Conservation (phyloP, 2,888 invertebrate genomes). For the Agriopis leucophaearia region DNA sequence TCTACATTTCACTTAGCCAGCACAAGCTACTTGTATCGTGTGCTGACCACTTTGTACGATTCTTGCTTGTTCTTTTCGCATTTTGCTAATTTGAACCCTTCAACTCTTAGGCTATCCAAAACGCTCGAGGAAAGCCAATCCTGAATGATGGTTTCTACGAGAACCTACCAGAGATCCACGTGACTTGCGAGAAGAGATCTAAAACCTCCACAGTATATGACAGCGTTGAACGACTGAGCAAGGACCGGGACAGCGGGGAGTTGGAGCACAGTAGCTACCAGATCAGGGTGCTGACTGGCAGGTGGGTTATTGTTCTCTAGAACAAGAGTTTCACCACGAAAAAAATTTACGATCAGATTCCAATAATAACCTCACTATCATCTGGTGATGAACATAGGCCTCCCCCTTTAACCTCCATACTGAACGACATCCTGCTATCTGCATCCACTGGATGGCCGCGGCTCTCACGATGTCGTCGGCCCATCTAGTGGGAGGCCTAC, state of each 20-base stretch:
- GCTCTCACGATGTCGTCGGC: too few relatives aligned
- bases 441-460: too few relatives aligned
- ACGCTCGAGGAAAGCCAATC: constrained; percentile 66
- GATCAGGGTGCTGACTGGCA: constrained; percentile 76
- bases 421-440: too few relatives aligned
- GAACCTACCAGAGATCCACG: constrained; percentile 77
- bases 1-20: neutral
- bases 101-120: constrained; percentile 50
- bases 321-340: too few relatives aligned
- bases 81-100: constrained; percentile 50
- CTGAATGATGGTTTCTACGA: constrained; percentile 77
- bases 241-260: constrained; percentile 66
- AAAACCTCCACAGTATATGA: constrained; percentile 63
- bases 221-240: constrained; percentile 69
- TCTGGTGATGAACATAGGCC: too few relatives aligned
- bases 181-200: constrained; percentile 73
- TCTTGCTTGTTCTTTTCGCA: too few relatives aligned
- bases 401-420: too few relatives aligned
- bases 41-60: too few relatives aligned
- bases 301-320: constrained; percentile 49
- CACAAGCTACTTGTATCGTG: too few relatives aligned
- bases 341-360: too few relatives aligned
- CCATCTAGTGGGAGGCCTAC: too few relatives aligned
- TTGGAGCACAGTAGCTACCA: constrained; percentile 78
- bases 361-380: too few relatives aligned